These are phyloP conservation scores for Cryptops parisi DNA, from an alignment of 2,888 invertebrate species.

Conservation along the genomic window DNA sequence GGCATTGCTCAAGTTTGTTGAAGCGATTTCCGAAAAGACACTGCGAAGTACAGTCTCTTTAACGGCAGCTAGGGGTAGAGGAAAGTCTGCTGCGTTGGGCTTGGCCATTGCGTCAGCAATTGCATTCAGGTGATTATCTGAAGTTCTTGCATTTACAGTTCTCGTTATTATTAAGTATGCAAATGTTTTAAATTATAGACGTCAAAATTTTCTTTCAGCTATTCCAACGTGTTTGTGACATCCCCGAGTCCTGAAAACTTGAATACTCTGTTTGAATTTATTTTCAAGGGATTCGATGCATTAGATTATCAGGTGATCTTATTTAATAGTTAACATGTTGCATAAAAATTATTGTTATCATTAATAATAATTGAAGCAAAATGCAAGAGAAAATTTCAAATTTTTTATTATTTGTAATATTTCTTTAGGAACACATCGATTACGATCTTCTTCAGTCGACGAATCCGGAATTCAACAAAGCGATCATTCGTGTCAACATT, in stretches of 20 bases:
- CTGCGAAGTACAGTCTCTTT: conserved; percentile 78
- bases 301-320: conserved; percentile 53
- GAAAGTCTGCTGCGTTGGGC: conserved; percentile 95
- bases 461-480: conserved; percentile 92
- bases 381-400: too few species aligned
- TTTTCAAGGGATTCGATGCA: conserved; percentile 87
- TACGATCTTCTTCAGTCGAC: conserved; percentile 89
- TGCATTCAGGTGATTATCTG: conserved; percentile 35
- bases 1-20: conserved; percentile 80
- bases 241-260: conserved; percentile 97
- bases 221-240: conserved; percentile 91
- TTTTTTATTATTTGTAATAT: background rate
- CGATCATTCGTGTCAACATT: conserved; percentile 82
- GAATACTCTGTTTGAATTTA: conserved; percentile 91
- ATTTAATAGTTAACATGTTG: background rate
- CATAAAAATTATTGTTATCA: background rate
- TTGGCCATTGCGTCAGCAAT: conserved; percentile 57
- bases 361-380: too few species aligned
- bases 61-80: conserved; percentile 91
- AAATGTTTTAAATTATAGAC: background rate
- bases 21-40: conserved; percentile 85
- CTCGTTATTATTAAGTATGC: background rate
- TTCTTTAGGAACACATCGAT: conserved; percentile 63
- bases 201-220: conserved; percentile 38
- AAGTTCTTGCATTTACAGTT: background rate